Percentiles rank a stretch among this genome's conserved stretches.
These are phyloP conservation scores for Mustela lutreola DNA, from an alignment of 2,113 vertebrate species.

Conservation along the genomic window DNA sequence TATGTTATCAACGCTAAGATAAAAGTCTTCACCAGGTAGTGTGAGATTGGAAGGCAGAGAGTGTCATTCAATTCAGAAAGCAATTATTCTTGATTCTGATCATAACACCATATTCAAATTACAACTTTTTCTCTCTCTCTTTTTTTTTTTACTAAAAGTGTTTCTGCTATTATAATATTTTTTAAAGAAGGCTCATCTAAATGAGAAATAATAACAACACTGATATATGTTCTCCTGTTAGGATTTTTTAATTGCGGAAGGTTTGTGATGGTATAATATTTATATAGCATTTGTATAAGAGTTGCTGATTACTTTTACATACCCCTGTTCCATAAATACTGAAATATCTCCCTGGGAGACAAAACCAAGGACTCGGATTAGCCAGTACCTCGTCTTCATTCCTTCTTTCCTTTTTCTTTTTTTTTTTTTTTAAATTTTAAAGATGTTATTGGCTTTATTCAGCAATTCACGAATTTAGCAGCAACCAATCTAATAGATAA, in stretches of 20 bases:
- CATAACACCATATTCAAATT: background rate
- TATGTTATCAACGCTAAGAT: background rate
- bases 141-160: background rate
- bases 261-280: background rate
- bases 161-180: slow-evolving; percentile 33
- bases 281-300: slow-evolving; percentile 37
- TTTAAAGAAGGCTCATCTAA: slow-evolving; percentile 22
- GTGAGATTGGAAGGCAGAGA: background rate
- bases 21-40: background rate
- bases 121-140: background rate
- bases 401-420: background rate
- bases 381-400: background rate
- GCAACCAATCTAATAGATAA: background rate
- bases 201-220: slow-evolving; percentile 41
- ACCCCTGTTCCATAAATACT: slow-evolving; percentile 38
- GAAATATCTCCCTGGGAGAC: slow-evolving; percentile 25
- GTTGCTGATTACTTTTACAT: slow-evolving; percentile 20
- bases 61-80: slow-evolving; percentile 7
- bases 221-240: slow-evolving; percentile 7
- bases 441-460: slow-evolving; percentile 4
- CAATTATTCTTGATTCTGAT: slow-evolving; percentile 28
- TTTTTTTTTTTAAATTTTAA: background rate
- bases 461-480: background rate
- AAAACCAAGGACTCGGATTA: slow-evolving; percentile 49
- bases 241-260: slow-evolving; percentile 28